A percentile compares a stretch with the other conserved stretches of the same genome.
These are phyloP conservation scores for Ptiloglossa arizonensis DNA, from an alignment of 1,140 invertebrate species.

Conservation along the genomic window DNA sequence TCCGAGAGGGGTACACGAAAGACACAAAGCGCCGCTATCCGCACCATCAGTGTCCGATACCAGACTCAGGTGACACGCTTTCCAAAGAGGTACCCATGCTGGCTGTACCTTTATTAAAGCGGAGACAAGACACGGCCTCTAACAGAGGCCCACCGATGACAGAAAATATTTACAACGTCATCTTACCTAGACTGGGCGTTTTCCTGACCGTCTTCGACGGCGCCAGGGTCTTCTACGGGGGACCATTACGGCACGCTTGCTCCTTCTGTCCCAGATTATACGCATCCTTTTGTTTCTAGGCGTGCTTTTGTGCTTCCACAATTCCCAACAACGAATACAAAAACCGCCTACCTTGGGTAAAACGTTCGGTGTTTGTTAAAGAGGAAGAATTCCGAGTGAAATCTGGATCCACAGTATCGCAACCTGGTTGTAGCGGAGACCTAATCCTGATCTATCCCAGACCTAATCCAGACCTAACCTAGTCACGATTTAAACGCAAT, in stretches of 20 bases:
- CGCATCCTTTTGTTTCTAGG: slow-evolving; percentile 12
- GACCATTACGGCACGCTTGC: slow-evolving; percentile 17
- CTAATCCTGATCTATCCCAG: too few relatives aligned
- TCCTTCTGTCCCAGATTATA: slow-evolving; percentile 23
- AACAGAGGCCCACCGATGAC: slow-evolving; percentile 65
- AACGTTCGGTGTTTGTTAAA: neutral
- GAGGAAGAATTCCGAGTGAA: too few relatives aligned
- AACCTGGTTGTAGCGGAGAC: too few relatives aligned
- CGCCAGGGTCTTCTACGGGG: slow-evolving; percentile 8
- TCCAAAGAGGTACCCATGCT: slow-evolving; percentile 55
- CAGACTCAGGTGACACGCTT: slow-evolving; percentile 73
- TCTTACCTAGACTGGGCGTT: slow-evolving; percentile 67
- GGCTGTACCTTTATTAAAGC: slow-evolving; percentile 61
- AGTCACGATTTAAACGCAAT: too few relatives aligned
- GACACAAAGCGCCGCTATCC: slow-evolving; percentile 73
- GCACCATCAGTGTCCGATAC: slow-evolving; percentile 75
- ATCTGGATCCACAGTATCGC: too few relatives aligned
- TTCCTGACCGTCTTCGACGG: slow-evolving; percentile 28
- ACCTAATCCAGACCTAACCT: neutral
- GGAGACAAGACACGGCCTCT: slow-evolving; percentile 46
- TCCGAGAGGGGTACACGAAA: slow-evolving; percentile 39
- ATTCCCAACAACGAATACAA: neutral
- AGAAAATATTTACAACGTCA: slow-evolving; percentile 77
- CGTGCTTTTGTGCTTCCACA: neutral
- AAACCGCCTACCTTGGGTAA: too few relatives aligned